These are phyloP conservation scores for Batillaria attramentaria DNA, from an alignment of 1,140 invertebrate species.

Conservation along the genomic window DNA sequence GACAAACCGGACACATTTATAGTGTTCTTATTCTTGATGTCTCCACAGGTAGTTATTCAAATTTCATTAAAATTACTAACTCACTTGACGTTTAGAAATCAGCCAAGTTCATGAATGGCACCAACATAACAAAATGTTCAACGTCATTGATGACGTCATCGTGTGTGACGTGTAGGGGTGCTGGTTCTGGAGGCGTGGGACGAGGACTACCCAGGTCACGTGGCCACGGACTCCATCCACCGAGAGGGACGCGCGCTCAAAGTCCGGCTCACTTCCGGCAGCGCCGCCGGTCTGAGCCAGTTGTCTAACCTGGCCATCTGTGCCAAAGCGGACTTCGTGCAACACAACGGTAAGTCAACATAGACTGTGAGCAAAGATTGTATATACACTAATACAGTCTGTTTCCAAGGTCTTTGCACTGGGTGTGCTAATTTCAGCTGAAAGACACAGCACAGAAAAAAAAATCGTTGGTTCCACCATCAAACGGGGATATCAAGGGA, in stretches of 20 bases:
- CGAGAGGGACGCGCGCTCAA: conserved; percentile 49
- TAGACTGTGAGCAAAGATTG: not conserved
- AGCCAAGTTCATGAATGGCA: too few species aligned
- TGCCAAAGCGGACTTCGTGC: conserved; percentile 51
- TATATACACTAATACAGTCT: not conserved
- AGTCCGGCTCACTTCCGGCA: conserved; percentile 30
- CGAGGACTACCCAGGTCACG: conserved; percentile 42
- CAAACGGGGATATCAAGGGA: too few species aligned
- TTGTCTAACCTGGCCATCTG: conserved; percentile 50
- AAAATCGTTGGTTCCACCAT: too few species aligned
- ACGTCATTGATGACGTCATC: not conserved
- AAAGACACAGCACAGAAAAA: too few species aligned
- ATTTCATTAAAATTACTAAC: too few species aligned
- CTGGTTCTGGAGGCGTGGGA: conserved; percentile 52
- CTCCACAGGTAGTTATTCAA: too few species aligned
- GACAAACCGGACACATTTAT: too few species aligned
- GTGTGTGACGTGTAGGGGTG: conserved; percentile 38
- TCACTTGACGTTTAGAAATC: too few species aligned
- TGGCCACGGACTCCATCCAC: conserved; percentile 32
- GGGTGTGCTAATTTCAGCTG: too few species aligned
- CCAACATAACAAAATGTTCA: not conserved
- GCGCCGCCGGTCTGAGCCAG: conserved; percentile 22
- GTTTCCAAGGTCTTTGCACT: not conserved
- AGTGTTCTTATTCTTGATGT: too few species aligned
- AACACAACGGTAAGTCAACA: conserved; percentile 46